These are phyloP conservation scores for Peromyscus nudipes DNA, from an alignment of 2,797 vertebrate genomes.

Conservation along the genomic window DNA sequence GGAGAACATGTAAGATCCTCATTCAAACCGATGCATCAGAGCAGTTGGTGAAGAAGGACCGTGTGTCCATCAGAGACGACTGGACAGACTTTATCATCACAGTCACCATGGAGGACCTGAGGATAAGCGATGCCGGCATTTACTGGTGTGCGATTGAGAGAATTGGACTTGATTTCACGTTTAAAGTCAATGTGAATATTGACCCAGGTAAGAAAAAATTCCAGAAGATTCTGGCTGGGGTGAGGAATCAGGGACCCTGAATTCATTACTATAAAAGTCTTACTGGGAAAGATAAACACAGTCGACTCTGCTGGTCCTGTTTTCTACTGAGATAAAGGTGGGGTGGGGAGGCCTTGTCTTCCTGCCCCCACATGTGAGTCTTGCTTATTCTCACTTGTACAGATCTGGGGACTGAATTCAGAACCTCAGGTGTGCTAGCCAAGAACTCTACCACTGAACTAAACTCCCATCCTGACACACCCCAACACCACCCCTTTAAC, in stretches of 20 bases:
- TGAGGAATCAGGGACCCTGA: background rate
- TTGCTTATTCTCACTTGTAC: background rate
- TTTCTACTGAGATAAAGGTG: no score
- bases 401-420: background rate
- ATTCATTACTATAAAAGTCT: background rate
- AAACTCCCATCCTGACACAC: background rate
- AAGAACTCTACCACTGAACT: background rate
- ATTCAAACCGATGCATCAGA: fast-evolving
- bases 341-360: background rate
- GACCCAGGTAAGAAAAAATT: conserved; percentile 46
- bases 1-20: fast-evolving
- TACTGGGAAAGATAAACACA: background rate
- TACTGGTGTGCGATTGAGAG: conserved; percentile 81
- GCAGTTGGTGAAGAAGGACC: fast-evolving
- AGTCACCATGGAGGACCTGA: conserved; percentile 67
- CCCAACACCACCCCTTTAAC: background rate
- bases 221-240: background rate
- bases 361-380: background rate
- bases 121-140: background rate
- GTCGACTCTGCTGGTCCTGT: background rate
- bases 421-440: background rate
- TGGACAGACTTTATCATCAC: fast-evolving
- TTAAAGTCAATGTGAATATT: background rate
- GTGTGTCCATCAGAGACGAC: conserved; percentile 71
- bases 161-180: fast-evolving